Conservation (phyloP, 2,797 vertebrate genomes). For the Nyctibius grandis region DNA sequence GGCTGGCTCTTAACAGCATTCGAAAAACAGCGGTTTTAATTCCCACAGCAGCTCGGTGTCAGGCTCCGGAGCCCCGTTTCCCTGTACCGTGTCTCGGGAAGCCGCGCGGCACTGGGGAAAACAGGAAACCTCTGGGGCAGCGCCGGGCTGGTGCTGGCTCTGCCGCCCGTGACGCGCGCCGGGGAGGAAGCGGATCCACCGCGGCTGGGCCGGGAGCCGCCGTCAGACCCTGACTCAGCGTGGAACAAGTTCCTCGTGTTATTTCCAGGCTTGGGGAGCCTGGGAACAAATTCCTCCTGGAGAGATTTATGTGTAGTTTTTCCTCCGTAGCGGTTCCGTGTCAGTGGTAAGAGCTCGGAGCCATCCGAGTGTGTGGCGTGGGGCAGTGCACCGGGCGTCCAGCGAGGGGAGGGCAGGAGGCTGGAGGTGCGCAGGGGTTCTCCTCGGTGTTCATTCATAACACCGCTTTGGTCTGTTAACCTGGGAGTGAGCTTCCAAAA, state of each 20-base stretch:
- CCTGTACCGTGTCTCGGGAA: not conserved
- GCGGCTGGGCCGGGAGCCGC: not conserved
- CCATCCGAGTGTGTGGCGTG: fast-evolving
- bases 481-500: not conserved
- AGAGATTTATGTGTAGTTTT: not conserved
- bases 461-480: not conserved
- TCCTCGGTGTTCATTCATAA: not conserved
- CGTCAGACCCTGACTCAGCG: conserved; percentile 40
- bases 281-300: not conserved
- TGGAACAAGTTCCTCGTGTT: conserved; percentile 19
- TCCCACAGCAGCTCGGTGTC: not conserved
- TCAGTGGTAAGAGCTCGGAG: fast-evolving
- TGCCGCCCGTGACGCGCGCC: not conserved
- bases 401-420: not conserved
- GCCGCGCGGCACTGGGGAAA: not conserved
- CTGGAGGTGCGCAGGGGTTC: not conserved
- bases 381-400: fast-evolving
- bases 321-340: fast-evolving
- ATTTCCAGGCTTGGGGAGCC: not conserved
- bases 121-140: conserved; percentile 55
- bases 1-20: fast-evolving
- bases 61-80: not conserved
- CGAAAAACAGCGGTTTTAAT: not conserved
- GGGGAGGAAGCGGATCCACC: conserved; percentile 31
- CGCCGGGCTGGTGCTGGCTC: not conserved